Evolutionary conservation across 2,888 invertebrate species (phyloP).

Genomic region (Tortrix viridana): DNA sequence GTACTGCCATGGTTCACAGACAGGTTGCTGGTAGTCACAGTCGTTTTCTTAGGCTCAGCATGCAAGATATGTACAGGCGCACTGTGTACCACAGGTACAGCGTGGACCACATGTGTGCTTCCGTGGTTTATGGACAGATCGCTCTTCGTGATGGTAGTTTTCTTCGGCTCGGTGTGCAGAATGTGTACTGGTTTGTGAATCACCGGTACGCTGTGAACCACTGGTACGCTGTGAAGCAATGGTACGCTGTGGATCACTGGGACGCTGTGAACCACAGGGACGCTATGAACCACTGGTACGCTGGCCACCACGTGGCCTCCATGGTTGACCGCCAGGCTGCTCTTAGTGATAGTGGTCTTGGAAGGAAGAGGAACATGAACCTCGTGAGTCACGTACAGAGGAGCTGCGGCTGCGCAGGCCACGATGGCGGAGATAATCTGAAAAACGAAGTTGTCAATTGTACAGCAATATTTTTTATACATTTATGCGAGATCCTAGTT

Average conservation of each 20-base stretch:
- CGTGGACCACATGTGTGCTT: constrained; percentile 53
- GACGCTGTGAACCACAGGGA: constrained; percentile 15
- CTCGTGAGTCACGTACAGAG: constrained; percentile 53
- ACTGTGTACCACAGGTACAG: constrained; percentile 52
- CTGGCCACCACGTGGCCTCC: constrained; percentile 46
- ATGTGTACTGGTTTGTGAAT: constrained; percentile 49
- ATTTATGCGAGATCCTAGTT: too few relatives aligned
- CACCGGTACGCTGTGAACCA: constrained; percentile 30
- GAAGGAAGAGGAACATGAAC: constrained; percentile 48
- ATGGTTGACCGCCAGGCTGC: constrained; percentile 50
- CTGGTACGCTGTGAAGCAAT: constrained; percentile 6
- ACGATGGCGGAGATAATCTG: constrained; percentile 59
- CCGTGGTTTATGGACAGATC: constrained; percentile 68
- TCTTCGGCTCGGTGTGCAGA: constrained; percentile 36
- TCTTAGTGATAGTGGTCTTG: constrained; percentile 56
- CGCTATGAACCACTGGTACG: constrained; percentile 42
- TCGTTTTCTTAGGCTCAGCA: constrained; percentile 42
- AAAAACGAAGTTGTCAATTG: constrained; percentile 39
- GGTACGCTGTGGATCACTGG: constrained; percentile 41
- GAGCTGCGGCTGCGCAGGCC: constrained; percentile 59
- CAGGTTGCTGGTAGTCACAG: constrained; percentile 57
- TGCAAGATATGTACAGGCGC: constrained; percentile 46
- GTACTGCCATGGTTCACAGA: constrained; percentile 65
- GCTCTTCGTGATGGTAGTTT: constrained; percentile 62
- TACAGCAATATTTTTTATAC: neutral